Conservation (phyloP, 2,113 vertebrate genomes). For the Shinisaurus crocodilurus region DNA sequence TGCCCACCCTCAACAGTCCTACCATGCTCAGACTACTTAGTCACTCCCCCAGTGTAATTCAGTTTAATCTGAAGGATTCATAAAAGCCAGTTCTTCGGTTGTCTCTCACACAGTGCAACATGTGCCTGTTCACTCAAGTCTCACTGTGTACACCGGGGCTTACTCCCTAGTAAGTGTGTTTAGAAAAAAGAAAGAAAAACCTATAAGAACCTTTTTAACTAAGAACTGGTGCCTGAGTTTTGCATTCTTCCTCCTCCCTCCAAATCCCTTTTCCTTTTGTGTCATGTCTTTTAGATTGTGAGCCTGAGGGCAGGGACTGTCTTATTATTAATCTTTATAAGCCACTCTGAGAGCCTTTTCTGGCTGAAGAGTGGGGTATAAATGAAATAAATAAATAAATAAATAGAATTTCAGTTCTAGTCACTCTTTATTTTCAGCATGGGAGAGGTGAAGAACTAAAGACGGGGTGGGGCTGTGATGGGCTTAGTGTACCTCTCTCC, state of each 20-base stretch:
- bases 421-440: neutral
- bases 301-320: no score
- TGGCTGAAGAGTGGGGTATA: no score
- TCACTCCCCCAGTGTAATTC: neutral
- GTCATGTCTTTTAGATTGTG: no score
- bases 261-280: no score
- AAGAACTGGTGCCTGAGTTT: no score
- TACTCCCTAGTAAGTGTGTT: neutral
- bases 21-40: neutral
- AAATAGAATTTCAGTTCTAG: neutral
- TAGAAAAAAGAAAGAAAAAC: no score
- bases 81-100: neutral
- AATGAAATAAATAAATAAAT: no score
- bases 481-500: no score
- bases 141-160: neutral
- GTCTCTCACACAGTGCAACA: neutral
- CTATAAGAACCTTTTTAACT: no score
- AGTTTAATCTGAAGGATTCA: neutral
- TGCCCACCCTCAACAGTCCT: neutral
- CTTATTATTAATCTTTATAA: no score
- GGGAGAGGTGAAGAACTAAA: neutral
- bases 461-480: neutral
- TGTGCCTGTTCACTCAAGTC: neutral
- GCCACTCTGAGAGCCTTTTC: no score
- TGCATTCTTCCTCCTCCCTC: no score